Conservation (phyloP, 2,797 vertebrate species). For the Sebastolobus altivelis region DNA sequence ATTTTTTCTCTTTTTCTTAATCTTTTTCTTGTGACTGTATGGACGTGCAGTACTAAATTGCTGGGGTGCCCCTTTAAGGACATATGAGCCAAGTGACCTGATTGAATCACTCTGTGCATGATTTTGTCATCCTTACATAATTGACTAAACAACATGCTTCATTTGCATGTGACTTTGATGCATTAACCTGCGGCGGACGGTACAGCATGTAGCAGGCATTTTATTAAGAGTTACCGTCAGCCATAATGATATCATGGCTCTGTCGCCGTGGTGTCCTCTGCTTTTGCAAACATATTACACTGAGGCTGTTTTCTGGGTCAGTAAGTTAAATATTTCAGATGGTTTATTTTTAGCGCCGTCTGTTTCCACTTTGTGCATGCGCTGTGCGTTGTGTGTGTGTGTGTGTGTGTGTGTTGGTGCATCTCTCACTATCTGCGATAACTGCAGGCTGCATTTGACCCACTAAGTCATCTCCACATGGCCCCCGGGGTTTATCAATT, state of each 20-base stretch:
- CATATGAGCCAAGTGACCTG: slow-evolving; percentile 11
- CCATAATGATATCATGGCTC: slow-evolving; percentile 82
- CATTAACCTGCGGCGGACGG: slow-evolving; percentile 2
- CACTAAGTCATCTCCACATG: slow-evolving; percentile 82
- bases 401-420: slow-evolving; percentile 46
- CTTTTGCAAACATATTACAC: slow-evolving; percentile 81
- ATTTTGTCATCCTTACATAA: slow-evolving; percentile 23
- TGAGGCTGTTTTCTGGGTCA: slow-evolving; percentile 87
- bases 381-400: slow-evolving; percentile 23
- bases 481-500: slow-evolving; percentile 75
- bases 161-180: slow-evolving; percentile 30
- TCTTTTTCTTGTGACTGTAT: background rate
- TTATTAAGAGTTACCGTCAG: slow-evolving; percentile 56
- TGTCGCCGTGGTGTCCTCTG: slow-evolving; percentile 61
- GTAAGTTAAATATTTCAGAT: slow-evolving; percentile 89
- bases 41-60: background rate
- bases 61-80: slow-evolving; percentile 7
- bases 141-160: slow-evolving; percentile 5
- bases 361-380: slow-evolving; percentile 82
- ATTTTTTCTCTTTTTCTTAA: background rate
- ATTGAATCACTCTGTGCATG: slow-evolving; percentile 30
- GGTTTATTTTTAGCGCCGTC: slow-evolving; percentile 87
- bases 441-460: slow-evolving; percentile 86
- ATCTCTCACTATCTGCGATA: slow-evolving; percentile 66
- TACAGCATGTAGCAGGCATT: slow-evolving; percentile 29